Conservation (phyloP, 2,113 vertebrate genomes). For the Misgurnus anguillicaudatus region DNA sequence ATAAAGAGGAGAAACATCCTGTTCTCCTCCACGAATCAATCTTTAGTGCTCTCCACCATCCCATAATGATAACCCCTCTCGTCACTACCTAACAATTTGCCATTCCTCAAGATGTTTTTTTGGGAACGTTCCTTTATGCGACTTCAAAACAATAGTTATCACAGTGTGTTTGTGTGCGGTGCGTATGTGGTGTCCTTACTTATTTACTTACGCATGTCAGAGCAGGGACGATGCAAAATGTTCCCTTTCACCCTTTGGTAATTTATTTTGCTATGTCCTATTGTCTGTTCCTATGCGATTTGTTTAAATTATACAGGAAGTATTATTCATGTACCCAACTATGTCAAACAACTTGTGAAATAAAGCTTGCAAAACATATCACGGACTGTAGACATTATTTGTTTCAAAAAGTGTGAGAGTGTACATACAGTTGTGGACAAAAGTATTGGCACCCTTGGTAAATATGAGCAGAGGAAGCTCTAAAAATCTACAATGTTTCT, state of each 20-base stretch:
- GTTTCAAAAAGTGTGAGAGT: not conserved
- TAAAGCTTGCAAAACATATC: not conserved
- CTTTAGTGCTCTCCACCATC: slow-evolving; percentile 7
- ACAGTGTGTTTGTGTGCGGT: not conserved
- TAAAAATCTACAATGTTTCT: too few species aligned
- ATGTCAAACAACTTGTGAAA: not conserved
- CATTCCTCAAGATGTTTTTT: not conserved
- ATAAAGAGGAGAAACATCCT: slow-evolving; percentile 9
- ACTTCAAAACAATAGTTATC: not conserved
- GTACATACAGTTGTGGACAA: not conserved
- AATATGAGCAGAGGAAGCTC: too few species aligned
- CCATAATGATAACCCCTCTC: not conserved
- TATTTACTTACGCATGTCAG: not conserved
- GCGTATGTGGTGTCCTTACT: not conserved
- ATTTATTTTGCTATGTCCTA: not conserved
- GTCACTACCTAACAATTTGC: not conserved
- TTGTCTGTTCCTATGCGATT: not conserved
- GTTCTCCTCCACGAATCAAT: not conserved
- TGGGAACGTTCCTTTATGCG: not conserved
- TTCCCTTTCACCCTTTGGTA: not conserved
- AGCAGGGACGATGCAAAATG: not conserved
- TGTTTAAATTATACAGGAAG: not conserved
- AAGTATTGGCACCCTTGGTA: too few species aligned
- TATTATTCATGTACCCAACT: not conserved
- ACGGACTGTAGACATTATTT: not conserved